Percentiles rank a stretch among this genome's conserved stretches.
phyloP scores from a whole-genome alignment of 1,140 invertebrate species.

The Drosophila rhopaloa region DNA sequence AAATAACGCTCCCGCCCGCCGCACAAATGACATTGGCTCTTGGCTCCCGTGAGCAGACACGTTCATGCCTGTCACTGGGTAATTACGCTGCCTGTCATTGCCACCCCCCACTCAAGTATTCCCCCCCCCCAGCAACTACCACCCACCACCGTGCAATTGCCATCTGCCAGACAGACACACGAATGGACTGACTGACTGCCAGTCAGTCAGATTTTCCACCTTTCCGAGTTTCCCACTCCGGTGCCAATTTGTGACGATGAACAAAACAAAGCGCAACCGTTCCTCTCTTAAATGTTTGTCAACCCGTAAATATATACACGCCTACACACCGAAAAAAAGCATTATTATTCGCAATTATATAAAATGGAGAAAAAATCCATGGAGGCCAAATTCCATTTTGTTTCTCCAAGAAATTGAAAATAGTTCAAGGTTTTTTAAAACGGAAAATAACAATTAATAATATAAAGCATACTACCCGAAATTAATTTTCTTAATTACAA shows the following conservation, averaged over 20 bases:
- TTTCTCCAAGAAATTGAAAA: no score
- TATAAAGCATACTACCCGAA: no score
- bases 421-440: no score
- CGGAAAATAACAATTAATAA: no score
- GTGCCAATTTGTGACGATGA: constrained; percentile 58
- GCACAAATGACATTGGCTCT: constrained; percentile 48
- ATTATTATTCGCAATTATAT: no score
- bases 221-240: constrained; percentile 20
- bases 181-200: neutral
- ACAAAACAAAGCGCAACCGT: constrained; percentile 67
- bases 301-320: constrained; percentile 34
- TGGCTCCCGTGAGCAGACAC: constrained; percentile 54
- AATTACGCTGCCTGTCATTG: constrained; percentile 50
- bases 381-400: no score
- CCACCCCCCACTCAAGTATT: constrained; percentile 13
- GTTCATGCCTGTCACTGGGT: constrained; percentile 57
- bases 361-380: no score
- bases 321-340: constrained; percentile 6
- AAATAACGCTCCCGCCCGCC: constrained; percentile 68
- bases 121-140: neutral
- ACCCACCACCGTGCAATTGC: constrained; percentile 14
- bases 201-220: constrained; percentile 44
- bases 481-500: no score
- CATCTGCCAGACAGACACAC: constrained; percentile 5
- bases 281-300: constrained; percentile 78